These are phyloP conservation scores for Enteromius afrohamiltoni DNA, from an alignment of 2,797 vertebrate species.

Conservation along the genomic window DNA sequence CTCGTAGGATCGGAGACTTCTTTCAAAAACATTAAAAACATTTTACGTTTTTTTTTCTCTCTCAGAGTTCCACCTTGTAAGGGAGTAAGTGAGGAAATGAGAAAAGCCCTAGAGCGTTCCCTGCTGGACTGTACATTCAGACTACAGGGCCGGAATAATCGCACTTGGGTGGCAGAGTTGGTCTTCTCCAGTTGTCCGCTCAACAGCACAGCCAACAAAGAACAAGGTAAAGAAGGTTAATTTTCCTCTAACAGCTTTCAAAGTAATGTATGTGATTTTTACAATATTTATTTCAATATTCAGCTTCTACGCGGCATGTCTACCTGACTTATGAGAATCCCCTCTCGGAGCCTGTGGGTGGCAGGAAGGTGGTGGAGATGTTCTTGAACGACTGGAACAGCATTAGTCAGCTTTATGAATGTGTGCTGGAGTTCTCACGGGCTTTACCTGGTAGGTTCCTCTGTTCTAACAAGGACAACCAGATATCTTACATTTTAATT, in stretches of 20 bases:
- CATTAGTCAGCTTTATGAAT: constrained; percentile 95
- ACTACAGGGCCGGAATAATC: constrained; percentile 97
- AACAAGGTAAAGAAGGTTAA: constrained; percentile 83
- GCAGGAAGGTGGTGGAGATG: constrained; percentile 97
- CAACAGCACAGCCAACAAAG: constrained; percentile 91
- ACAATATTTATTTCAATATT: no score
- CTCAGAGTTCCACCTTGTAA: constrained; percentile 92
- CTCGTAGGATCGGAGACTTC: not conserved
- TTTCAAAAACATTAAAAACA: not conserved
- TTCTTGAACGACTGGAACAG: constrained; percentile 98
- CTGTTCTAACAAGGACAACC: not conserved
- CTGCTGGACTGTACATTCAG: constrained; percentile 97
- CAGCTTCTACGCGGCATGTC: constrained; percentile 93
- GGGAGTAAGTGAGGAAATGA: constrained; percentile 91
- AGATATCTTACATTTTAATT: not conserved
- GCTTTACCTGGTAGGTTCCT: constrained; percentile 86
- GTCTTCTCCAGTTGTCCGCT: constrained; percentile 96
- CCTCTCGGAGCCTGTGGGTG: constrained; percentile 95
- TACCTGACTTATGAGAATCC: constrained; percentile 97
- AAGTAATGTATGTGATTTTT: not conserved
- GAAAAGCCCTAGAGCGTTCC: constrained; percentile 90
- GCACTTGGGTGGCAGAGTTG: constrained; percentile 97
- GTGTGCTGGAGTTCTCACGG: constrained; percentile 93
- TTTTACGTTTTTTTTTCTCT: not conserved
- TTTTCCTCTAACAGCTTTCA: not conserved